phyloP scores from a whole-genome alignment of 2,888 invertebrate genomes.

The Spatulosminthurus flaviceps region DNA sequence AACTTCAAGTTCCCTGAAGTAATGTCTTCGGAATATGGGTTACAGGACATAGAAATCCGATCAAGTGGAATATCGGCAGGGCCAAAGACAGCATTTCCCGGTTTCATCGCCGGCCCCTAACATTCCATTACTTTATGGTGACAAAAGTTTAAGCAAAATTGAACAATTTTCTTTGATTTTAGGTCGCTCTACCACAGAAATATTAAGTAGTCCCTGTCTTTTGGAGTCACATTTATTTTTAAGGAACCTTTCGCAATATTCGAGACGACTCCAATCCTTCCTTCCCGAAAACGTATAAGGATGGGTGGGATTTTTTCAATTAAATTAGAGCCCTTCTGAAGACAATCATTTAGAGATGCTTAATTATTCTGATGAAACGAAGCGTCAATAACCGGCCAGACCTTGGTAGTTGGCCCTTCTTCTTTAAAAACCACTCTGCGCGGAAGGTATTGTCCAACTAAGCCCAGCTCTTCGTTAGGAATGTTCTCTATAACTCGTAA shows the following conservation, averaged over 20 bases:
- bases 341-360: constrained; percentile 54
- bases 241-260: constrained; percentile 64
- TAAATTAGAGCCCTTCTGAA: constrained; percentile 30
- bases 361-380: neutral
- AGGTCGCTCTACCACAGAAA: constrained; percentile 61
- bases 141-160: too few relatives aligned
- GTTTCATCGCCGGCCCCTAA: too few relatives aligned
- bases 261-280: constrained; percentile 55
- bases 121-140: too few relatives aligned
- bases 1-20: too few relatives aligned
- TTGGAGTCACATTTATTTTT: constrained; percentile 59
- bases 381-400: constrained; percentile 22
- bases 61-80: too few relatives aligned
- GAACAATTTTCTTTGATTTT: constrained; percentile 32
- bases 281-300: neutral
- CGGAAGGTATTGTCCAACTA: constrained; percentile 43
- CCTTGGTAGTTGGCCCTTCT: neutral
- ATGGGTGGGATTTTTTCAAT: constrained; percentile 51
- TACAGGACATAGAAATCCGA: too few relatives aligned
- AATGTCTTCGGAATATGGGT: too few relatives aligned
- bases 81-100: too few relatives aligned
- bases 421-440: constrained; percentile 55
- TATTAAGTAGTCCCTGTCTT: constrained; percentile 63
- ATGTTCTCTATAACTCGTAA: constrained; percentile 50
- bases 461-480: neutral